Conservation (phyloP, 2,113 vertebrate species). For the Callipepla squamata region DNA sequence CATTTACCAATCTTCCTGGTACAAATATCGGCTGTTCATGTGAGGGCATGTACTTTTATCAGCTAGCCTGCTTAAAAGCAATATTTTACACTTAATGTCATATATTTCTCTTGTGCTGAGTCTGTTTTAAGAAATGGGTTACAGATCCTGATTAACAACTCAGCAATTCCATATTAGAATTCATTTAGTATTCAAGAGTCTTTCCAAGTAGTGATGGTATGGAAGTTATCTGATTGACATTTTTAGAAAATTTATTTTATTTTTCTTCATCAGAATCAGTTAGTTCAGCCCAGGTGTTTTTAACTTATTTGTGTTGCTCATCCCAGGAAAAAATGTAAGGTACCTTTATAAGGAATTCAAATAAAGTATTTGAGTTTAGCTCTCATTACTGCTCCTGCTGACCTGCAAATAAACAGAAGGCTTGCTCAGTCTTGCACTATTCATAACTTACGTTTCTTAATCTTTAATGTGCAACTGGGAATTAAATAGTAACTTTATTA, state of each 20-base stretch:
- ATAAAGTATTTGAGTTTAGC: not conserved
- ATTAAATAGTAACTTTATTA: slow-evolving; percentile 44
- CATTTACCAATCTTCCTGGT: not conserved
- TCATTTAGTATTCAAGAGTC: not conserved
- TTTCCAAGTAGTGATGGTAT: not conserved
- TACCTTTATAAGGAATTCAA: not conserved
- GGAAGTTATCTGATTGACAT: not conserved
- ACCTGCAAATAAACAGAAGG: not conserved
- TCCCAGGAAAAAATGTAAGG: not conserved
- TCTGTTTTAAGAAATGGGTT: not conserved
- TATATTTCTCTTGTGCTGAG: not conserved
- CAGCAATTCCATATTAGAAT: not conserved
- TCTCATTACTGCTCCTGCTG: not conserved
- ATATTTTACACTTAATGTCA: not conserved
- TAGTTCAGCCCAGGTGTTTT: not conserved
- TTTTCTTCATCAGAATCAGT: not conserved
- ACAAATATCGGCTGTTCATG: not conserved
- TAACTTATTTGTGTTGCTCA: not conserved
- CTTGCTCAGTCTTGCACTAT: not conserved
- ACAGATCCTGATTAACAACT: not conserved
- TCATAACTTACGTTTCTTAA: not conserved
- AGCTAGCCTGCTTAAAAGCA: not conserved
- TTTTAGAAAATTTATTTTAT: not conserved
- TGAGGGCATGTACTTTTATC: not conserved
- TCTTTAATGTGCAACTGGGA: not conserved